phyloP scores from a whole-genome alignment of 1,140 invertebrate genomes.

The Asobara japonica region DNA sequence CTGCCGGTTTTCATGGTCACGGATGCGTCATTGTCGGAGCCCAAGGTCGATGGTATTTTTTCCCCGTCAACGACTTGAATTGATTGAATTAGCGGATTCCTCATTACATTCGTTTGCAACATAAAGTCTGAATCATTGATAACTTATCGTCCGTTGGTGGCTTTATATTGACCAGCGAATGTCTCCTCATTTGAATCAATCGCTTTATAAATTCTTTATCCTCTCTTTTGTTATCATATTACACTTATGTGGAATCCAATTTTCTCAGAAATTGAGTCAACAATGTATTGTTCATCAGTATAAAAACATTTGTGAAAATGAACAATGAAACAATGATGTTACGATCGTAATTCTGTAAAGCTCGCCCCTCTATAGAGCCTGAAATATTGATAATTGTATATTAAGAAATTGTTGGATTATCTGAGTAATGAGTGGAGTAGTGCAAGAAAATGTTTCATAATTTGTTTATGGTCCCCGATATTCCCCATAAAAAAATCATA shows the following conservation, averaged over 20 bases:
- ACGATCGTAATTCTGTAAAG: too few relatives aligned
- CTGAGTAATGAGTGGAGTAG: too few relatives aligned
- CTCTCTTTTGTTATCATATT: background rate
- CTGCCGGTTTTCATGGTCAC: constrained; percentile 12
- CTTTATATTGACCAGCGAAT: background rate
- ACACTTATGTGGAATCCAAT: background rate
- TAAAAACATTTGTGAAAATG: background rate
- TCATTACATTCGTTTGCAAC: background rate
- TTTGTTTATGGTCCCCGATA: too few relatives aligned
- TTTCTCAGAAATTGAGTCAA: background rate
- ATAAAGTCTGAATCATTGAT: background rate
- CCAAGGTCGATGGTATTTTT: constrained; percentile 13
- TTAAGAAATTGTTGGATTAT: too few relatives aligned
- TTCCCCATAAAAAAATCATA: background rate
- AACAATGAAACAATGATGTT: background rate
- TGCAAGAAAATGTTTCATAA: too few relatives aligned
- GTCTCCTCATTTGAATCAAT: background rate
- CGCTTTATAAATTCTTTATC: background rate
- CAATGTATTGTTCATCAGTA: background rate
- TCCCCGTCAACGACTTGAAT: background rate
- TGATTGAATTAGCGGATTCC: background rate
- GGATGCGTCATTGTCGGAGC: constrained; percentile 8
- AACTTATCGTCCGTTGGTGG: background rate
- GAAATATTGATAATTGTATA: too few relatives aligned
- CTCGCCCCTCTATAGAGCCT: too few relatives aligned